A percentile compares a stretch with the other conserved stretches of the same genome.
Conservation (phyloP, 2,797 vertebrate species). For the Todus mexicanus region DNA sequence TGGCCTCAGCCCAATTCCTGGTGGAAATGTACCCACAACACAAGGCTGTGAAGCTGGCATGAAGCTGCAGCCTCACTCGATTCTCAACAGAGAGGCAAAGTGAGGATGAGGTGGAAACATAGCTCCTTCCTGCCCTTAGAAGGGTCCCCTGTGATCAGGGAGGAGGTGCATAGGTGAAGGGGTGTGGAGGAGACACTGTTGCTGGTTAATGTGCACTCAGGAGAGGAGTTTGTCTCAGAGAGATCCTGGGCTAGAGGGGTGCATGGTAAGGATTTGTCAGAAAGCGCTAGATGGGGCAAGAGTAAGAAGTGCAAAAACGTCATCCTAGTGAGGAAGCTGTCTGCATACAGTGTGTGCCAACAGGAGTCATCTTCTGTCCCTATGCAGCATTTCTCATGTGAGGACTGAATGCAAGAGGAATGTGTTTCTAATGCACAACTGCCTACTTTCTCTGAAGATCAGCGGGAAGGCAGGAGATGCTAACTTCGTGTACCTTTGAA, state of each 20-base stretch:
- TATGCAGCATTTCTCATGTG: not conserved
- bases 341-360: not conserved
- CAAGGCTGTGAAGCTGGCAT: slow-evolving; percentile 31
- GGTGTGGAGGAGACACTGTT: not conserved
- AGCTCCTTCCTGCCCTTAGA: not conserved
- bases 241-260: not conserved
- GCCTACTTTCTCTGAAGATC: not conserved
- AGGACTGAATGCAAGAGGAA: not conserved
- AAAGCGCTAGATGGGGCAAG: not conserved
- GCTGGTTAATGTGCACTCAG: not conserved
- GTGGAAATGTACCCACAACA: slow-evolving; percentile 45
- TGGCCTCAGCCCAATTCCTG: not conserved
- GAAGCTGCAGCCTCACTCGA: not conserved
- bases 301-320: not conserved
- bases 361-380: not conserved
- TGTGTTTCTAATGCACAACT: not conserved
- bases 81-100: not conserved
- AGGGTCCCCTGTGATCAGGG: not conserved
- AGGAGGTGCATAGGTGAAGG: not conserved
- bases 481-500: not conserved
- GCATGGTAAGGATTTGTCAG: not conserved
- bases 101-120: not conserved
- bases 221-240: not conserved
- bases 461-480: not conserved
- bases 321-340: not conserved